Evolutionary conservation across 2,888 invertebrate genomes (phyloP).

Genomic region (Metellina segmentata): DNA sequence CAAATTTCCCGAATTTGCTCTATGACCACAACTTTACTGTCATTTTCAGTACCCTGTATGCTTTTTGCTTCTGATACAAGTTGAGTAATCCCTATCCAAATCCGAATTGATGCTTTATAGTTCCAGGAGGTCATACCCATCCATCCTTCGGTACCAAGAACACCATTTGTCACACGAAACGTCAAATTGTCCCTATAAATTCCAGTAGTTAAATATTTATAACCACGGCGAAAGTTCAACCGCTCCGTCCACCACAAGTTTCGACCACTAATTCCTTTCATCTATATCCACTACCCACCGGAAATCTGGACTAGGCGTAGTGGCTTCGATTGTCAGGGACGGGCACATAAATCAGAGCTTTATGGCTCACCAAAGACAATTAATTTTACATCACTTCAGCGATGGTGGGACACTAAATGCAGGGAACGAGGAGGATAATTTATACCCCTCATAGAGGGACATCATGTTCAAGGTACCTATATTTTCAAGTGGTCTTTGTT

Average conservation of each 20-base stretch:
- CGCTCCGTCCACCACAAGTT: neutral
- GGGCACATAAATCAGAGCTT: conserved; percentile 39
- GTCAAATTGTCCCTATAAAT: conserved; percentile 43
- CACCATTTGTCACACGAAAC: neutral
- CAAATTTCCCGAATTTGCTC: no score
- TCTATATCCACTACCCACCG: neutral
- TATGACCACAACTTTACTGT: no score
- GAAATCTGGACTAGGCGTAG: neutral
- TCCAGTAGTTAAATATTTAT: conserved; percentile 50
- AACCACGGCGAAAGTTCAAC: conserved; percentile 7
- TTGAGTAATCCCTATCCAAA: neutral
- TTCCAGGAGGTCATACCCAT: neutral
- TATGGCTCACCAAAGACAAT: conserved; percentile 45
- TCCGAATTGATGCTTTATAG: neutral
- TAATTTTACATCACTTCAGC: conserved; percentile 29
- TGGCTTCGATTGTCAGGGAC: conserved; percentile 33
- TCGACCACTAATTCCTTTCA: conserved; percentile 27
- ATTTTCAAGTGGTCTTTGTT: neutral
- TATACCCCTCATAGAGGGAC: neutral
- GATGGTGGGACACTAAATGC: conserved; percentile 33
- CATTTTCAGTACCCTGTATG: neutral
- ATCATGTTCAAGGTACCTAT: neutral
- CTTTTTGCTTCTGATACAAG: neutral
- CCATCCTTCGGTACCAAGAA: neutral
- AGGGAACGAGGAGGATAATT: neutral